phyloP scores from a whole-genome alignment of 2,888 invertebrate genomes.

The Xylota sylvarum region DNA sequence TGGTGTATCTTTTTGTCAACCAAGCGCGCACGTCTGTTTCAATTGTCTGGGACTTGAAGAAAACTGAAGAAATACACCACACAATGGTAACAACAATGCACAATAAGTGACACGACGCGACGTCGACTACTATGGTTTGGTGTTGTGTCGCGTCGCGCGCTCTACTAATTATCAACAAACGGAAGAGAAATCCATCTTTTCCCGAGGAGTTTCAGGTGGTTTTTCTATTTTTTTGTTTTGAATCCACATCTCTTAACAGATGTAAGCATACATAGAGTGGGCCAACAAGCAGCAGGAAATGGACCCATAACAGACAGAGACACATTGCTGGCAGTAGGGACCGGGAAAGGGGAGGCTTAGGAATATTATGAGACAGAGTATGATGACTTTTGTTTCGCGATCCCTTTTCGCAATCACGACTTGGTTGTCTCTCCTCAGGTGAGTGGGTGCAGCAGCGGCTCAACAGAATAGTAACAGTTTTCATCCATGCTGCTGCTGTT shows the following conservation, averaged over 20 bases:
- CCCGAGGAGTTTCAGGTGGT: constrained; percentile 52
- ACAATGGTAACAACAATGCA: constrained; percentile 56
- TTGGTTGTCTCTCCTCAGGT: constrained; percentile 51
- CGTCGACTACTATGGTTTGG: constrained; percentile 26
- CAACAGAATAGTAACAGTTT: constrained; percentile 46
- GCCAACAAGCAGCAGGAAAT: constrained; percentile 49
- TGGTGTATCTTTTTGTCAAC: constrained; percentile 54
- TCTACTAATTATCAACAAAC: constrained; percentile 75
- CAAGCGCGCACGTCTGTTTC: constrained; percentile 56
- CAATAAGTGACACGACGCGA: constrained; percentile 20
- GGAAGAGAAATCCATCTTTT: constrained; percentile 73
- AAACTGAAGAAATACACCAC: constrained; percentile 27
- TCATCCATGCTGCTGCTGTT: not conserved
- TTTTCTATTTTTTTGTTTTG: constrained; percentile 3
- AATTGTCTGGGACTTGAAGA: constrained; percentile 55
- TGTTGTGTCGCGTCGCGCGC: constrained; percentile 69
- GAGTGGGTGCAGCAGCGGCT: constrained; percentile 66
- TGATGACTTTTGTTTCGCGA: constrained; percentile 61
- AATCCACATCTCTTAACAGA: constrained; percentile 38
- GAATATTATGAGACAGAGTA: constrained; percentile 50
- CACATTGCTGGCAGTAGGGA: not conserved
- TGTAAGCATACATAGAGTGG: constrained; percentile 49
- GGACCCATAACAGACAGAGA: constrained; percentile 26
- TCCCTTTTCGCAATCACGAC: constrained; percentile 69
- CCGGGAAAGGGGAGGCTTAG: not conserved